phyloP scores from a whole-genome alignment of 2,113 vertebrate genomes.

The Nesospiza acunhae region DNA sequence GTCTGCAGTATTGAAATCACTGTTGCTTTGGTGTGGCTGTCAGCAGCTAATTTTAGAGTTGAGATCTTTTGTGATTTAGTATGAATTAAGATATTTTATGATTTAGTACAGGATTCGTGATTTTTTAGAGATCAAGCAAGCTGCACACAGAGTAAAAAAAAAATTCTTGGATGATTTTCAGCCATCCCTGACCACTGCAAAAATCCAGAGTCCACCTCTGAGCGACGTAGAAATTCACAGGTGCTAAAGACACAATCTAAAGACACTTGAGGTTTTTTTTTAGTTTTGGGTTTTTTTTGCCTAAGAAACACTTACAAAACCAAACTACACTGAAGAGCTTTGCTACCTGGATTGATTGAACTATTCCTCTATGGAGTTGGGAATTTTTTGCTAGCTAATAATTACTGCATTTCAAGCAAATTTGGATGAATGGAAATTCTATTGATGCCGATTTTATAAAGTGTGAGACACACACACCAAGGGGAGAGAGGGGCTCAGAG shows the following conservation, averaged over 20 bases:
- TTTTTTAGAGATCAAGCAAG: not conserved
- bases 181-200: not conserved
- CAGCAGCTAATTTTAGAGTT: not conserved
- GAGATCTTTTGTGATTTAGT: not conserved
- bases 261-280: not conserved
- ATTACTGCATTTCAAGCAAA: not conserved
- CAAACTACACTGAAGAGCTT: not conserved
- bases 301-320: not conserved
- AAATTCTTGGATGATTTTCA: not conserved
- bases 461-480: not conserved
- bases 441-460: not conserved
- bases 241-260: not conserved
- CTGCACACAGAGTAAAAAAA: not conserved
- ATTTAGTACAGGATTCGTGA: not conserved
- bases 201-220: not conserved
- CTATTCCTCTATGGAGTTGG: not conserved
- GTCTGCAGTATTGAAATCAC: not conserved
- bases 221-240: fast-evolving
- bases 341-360: not conserved
- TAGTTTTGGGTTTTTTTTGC: not conserved
- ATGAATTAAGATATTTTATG: not conserved
- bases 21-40: not conserved
- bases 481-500: not conserved
- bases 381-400: not conserved
- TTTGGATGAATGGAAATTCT: not conserved